Evolutionary conservation across 2,888 invertebrate species (phyloP), one percentile per base, ranked within the genome.

Genomic region (Oscheius sp.): DNA sequence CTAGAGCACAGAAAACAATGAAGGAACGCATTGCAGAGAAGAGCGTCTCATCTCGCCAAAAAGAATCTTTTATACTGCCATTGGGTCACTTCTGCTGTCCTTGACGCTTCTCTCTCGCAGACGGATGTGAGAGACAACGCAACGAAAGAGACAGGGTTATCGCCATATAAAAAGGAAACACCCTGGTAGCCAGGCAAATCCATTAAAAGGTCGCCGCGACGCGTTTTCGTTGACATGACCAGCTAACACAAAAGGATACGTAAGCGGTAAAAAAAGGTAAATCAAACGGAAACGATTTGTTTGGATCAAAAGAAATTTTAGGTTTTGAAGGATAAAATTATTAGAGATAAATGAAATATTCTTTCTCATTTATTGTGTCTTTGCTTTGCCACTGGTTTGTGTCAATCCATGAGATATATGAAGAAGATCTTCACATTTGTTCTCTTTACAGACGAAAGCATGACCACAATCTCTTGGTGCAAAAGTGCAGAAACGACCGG

Each of bases 381-480:
- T 41, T 14, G 51, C 63, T 24, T 33, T 49, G 49, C 63, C 50
- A 20, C 38, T 33, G 26, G 22, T 26, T 20, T 49, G 63, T 1
- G 33, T 38, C 8, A 64, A 38, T 36, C 28, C 17, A 8, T 5
- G 12, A 14, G 26, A 14, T 1, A 41, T 26, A 4, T 41, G 30
- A 9, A 65, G 22, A 4, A 62, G 33, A 65, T 77, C 77, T 1
- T 74, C 70, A 49, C 77, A 77, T 47, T 74, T 74, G 61, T 77
- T 75, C 12, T 76, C 76, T 30, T 73, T 73, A 63, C 83, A 83
- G 2, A 68, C 71, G 67, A 84, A 83, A 1, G 71, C 72, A 45
- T 77, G 71, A 32, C 82, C 83, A 50, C 83, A 83, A 56, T 83
- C 83, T n/a, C 81, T 71, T 24, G 75, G 49, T 4, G 82, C 79